phyloP scores from a whole-genome alignment of 1,140 invertebrate species.

The Atta texana region DNA sequence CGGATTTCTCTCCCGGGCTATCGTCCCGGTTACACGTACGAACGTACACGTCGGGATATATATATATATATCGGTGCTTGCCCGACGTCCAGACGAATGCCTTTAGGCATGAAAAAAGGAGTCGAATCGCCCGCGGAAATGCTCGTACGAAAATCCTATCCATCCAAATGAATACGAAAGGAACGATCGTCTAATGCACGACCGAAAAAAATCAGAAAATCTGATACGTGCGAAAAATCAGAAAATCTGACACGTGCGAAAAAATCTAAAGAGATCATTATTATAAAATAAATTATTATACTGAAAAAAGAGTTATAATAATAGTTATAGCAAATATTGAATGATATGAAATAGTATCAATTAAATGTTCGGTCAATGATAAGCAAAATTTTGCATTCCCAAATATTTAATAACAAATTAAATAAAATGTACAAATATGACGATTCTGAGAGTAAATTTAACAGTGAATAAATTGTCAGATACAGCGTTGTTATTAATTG shows the following conservation, averaged over 20 bases:
- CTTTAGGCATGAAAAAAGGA: slow-evolving; percentile 53
- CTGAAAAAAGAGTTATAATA: too few relatives aligned
- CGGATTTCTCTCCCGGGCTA: slow-evolving; percentile 19
- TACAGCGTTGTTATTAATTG: too few relatives aligned
- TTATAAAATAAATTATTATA: background rate
- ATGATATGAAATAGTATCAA: too few relatives aligned
- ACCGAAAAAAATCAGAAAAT: background rate
- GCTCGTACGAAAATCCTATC: slow-evolving; percentile 62
- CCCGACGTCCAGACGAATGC: slow-evolving; percentile 51
- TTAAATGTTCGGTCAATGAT: too few relatives aligned
- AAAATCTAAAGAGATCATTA: background rate
- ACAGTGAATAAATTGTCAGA: too few relatives aligned
- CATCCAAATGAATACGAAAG: slow-evolving; percentile 34
- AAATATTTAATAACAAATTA: too few relatives aligned
- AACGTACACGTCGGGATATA: background rate
- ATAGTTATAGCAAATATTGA: too few relatives aligned
- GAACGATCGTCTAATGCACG: slow-evolving; percentile 5
- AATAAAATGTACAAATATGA: too few relatives aligned
- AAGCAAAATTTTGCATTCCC: too few relatives aligned
- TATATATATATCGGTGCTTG: slow-evolving; percentile 50
- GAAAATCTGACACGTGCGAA: background rate
- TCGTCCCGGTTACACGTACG: slow-evolving; percentile 27
- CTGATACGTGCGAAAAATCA: background rate
- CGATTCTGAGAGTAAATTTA: too few relatives aligned
- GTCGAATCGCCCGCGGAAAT: slow-evolving; percentile 66